Evolutionary conservation across 2,888 invertebrate genomes (phyloP), one percentile per base, ranked within the genome.

Genomic region (Ptilodon capucinus): DNA sequence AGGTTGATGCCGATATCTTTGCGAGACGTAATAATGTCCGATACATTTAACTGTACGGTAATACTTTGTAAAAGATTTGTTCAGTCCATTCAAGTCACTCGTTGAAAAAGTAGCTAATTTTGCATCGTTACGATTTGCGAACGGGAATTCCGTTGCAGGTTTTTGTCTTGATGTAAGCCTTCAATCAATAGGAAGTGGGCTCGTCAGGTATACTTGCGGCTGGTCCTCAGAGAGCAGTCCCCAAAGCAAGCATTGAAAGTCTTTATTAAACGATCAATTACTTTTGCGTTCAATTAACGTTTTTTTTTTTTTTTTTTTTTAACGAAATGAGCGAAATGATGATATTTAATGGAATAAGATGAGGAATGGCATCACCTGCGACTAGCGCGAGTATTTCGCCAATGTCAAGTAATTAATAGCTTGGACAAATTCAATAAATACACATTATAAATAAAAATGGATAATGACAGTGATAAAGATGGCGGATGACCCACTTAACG

Each of bases 201-300:
- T 21, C 48, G 44, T 51, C 53, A 52, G 40, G 51, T 40, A 40
- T 40, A 55, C 64, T 69, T 71, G 70, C 62, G 61, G 55, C 66
- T 54, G 59, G 71, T 74, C 78, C 47, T 70, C 69, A 65, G 75
- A 63, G 57, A 51, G 40, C 43, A 48, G 66, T 60, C 58, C 57
- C 64, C 66, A 70, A 56, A 70, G 70, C 62, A 69, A 69, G 60
- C 62, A 64, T 40, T 64, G 69, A 79, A n/a, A 53, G 72, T 71
- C 77, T 81, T 78, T 76, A 81, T 77, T 68, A 71, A 68, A 60
- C 45, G 61, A 47, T 57, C 69, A 67, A 65, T 71, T 77, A 72
- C 68, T 68, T 69, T 52, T 51, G 42, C 50, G 30, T 42, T 48
- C 40, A 60, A 39, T 56, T 51, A 57, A 55, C 42, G 36, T 44